A percentile compares a stretch with the other conserved stretches of the same genome.
phyloP scores from a whole-genome alignment of 2,797 vertebrate genomes.

The Rhabdomys pumilio region DNA sequence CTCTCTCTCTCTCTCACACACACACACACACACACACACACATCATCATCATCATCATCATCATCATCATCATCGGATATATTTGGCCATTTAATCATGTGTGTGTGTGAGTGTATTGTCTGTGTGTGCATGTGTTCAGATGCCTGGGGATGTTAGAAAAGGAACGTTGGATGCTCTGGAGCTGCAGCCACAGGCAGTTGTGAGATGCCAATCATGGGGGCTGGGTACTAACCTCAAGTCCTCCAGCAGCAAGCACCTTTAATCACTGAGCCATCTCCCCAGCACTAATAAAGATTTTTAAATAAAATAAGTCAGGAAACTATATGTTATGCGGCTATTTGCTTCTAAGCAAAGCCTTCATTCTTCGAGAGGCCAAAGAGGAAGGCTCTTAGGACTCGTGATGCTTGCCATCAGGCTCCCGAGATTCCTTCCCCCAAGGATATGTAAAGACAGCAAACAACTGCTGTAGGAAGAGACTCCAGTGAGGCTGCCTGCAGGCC shows the following conservation, averaged over 20 bases:
- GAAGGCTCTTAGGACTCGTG: neutral
- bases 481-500: neutral
- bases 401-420: neutral
- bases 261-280: neutral
- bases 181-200: neutral
- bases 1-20: neutral
- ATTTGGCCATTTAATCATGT: neutral
- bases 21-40: neutral
- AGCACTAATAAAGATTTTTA: neutral
- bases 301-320: neutral
- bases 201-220: neutral
- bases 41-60: neutral
- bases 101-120: neutral
- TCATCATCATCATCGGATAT: neutral
- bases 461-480: neutral
- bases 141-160: neutral
- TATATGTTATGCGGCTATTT: neutral
- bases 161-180: neutral
- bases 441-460: neutral
- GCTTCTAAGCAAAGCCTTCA: neutral
- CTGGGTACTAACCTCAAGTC: neutral
- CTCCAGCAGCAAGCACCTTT: neutral
- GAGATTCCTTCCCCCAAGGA: neutral
- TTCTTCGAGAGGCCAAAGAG: neutral
- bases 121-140: neutral